Evolutionary conservation across 2,888 invertebrate genomes (phyloP).

Genomic region (Hydrotaea cyrtoneurina): DNA sequence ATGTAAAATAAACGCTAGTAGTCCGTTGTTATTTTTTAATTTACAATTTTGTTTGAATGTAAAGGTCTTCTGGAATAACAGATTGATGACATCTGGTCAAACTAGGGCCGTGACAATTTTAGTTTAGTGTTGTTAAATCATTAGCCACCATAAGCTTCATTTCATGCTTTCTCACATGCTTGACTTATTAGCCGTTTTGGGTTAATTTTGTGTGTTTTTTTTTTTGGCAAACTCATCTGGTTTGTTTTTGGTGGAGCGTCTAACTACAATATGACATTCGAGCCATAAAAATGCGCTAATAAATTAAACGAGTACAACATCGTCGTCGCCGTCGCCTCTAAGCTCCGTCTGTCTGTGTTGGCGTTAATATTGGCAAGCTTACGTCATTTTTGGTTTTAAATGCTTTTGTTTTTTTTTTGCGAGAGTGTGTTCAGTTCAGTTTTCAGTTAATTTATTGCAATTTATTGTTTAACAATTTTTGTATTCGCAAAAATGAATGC

Average conservation of each 20-base stretch:
- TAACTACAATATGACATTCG: neutral
- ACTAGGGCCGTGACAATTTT: too few species aligned
- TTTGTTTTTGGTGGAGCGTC: neutral
- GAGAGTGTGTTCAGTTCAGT: conserved; percentile 1
- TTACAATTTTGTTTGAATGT: too few species aligned
- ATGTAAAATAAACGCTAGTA: too few species aligned
- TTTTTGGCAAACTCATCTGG: neutral
- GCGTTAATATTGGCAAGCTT: conserved; percentile 57
- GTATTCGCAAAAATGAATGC: conserved; percentile 44
- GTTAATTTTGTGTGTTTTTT: too few species aligned
- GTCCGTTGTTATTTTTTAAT: too few species aligned
- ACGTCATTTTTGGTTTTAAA: conserved; percentile 55
- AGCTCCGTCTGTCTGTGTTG: conserved; percentile 43
- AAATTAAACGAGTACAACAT: conserved; percentile 7
- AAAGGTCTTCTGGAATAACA: too few species aligned
- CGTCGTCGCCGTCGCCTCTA: neutral
- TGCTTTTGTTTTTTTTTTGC: conserved; percentile 30
- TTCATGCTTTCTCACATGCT: neutral
- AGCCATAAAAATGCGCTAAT: conserved; percentile 8
- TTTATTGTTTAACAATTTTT: conserved; percentile 63
- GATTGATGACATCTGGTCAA: too few species aligned
- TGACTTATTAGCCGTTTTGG: neutral
- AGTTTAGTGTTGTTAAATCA: too few species aligned
- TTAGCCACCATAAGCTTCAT: too few species aligned
- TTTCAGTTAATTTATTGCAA: conserved; percentile 64